A percentile compares a stretch with the other conserved stretches of the same genome.
phyloP scores from a whole-genome alignment of 30 jellyfish, hydroid and myxozoan genomes.

The Turritopsis dohrnii region DNA sequence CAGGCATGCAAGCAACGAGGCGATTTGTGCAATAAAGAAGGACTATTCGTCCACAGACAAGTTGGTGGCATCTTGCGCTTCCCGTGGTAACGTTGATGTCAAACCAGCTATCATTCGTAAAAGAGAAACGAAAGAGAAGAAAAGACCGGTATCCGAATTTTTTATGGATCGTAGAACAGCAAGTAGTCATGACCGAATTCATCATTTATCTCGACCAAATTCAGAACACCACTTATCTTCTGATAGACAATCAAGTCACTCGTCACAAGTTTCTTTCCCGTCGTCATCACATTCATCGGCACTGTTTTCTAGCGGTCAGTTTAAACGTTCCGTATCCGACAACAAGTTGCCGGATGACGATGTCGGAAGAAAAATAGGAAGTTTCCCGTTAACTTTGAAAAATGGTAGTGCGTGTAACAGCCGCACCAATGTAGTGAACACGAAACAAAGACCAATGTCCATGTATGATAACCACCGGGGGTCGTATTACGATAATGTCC shows the following conservation, averaged over 20 bases:
- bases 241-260: neutral
- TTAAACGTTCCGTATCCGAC: neutral
- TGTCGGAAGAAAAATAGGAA: conserved; percentile 12
- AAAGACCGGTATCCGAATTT: neutral
- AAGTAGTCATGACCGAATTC: neutral
- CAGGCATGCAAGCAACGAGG: neutral
- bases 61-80: neutral
- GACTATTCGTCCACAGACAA: neutral
- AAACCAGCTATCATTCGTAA: neutral
- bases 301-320: neutral
- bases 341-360: neutral
- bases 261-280: neutral
- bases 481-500: conserved; percentile 20
- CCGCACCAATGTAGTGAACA: neutral
- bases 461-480: conserved; percentile 18
- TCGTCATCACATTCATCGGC: neutral
- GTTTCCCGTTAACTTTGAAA: conserved; percentile 23
- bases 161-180: neutral
- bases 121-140: neutral
- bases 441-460: conserved; percentile 21
- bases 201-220: neutral
- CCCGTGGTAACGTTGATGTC: neutral
- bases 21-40: neutral
- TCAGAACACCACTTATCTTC: neutral
- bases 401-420: conserved; percentile 22